phyloP scores from a whole-genome alignment of 2,888 invertebrate species.

The Hyposoter dolosus region DNA sequence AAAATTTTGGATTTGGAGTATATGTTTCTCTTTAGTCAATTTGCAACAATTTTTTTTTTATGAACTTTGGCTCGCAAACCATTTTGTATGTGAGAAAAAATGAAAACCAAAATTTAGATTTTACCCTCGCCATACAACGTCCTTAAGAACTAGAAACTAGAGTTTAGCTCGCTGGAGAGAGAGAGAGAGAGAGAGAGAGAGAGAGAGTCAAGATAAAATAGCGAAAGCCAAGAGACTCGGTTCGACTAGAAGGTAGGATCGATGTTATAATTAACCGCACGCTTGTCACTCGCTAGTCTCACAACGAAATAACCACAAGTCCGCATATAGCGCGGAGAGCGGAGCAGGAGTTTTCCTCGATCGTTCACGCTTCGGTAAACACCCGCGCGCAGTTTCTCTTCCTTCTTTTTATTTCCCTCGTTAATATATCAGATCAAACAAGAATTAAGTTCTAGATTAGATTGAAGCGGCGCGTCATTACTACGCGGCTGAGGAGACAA shows the following conservation, averaged over 20 bases:
- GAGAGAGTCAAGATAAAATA: too few species aligned
- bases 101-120: too few species aligned
- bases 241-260: too few species aligned
- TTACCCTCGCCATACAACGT: too few species aligned
- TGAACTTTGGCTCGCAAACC: too few species aligned
- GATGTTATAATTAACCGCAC: conserved; percentile 36
- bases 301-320: conserved; percentile 22
- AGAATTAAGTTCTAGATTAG: conserved; percentile 79
- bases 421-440: conserved; percentile 76
- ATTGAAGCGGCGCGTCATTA: conserved; percentile 74
- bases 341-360: conserved; percentile 40
- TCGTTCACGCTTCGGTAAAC: conserved; percentile 48
- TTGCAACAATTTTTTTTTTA: too few species aligned
- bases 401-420: conserved; percentile 28
- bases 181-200: too few species aligned
- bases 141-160: too few species aligned
- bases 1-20: too few species aligned
- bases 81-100: too few species aligned
- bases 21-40: too few species aligned
- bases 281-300: conserved; percentile 45
- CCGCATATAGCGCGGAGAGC: conserved; percentile 41
- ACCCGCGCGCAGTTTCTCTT: conserved; percentile 43
- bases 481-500: conserved; percentile 51
- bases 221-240: conserved; percentile 9
- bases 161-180: too few species aligned